These are phyloP conservation scores for Chironomus tepperi DNA, from an alignment of 1,140 invertebrate genomes.

Conservation along the genomic window DNA sequence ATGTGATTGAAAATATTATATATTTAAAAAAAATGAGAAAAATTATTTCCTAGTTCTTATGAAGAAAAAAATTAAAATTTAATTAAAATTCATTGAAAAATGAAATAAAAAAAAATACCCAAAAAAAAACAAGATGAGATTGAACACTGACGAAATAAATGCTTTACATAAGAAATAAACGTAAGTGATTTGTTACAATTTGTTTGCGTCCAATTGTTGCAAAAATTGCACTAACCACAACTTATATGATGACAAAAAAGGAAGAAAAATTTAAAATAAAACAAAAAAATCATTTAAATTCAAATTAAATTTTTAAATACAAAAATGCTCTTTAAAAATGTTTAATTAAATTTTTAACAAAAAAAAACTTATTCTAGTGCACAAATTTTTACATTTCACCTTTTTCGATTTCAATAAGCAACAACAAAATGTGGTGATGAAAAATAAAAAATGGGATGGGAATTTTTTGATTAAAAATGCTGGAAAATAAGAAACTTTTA, in stretches of 20 bases:
- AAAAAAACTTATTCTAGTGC: not conserved
- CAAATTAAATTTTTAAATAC: not conserved
- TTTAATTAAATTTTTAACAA: too few species aligned
- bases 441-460: too few species aligned
- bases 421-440: too few species aligned
- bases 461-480: too few species aligned
- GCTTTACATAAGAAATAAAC: not conserved
- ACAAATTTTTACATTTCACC: slow-evolving; percentile 7
- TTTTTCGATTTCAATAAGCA: not conserved
- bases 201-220: slow-evolving; percentile 11
- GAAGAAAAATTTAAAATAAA: not conserved
- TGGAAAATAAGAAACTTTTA: too few species aligned
- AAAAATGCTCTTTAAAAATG: too few species aligned
- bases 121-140: not conserved
- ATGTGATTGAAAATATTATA: not conserved
- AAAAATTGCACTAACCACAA: not conserved
- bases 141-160: not conserved
- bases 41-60: not conserved
- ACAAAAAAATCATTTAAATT: not conserved
- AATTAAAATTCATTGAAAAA: not conserved
- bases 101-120: too few species aligned
- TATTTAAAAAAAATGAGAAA: not conserved
- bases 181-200: slow-evolving; percentile 8
- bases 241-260: too few species aligned
- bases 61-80: not conserved